Percentiles rank a stretch among this genome's conserved stretches.
These are phyloP conservation scores for Tretioscincus oriximinensis DNA, from an alignment of 2,113 vertebrate genomes.

Conservation along the genomic window DNA sequence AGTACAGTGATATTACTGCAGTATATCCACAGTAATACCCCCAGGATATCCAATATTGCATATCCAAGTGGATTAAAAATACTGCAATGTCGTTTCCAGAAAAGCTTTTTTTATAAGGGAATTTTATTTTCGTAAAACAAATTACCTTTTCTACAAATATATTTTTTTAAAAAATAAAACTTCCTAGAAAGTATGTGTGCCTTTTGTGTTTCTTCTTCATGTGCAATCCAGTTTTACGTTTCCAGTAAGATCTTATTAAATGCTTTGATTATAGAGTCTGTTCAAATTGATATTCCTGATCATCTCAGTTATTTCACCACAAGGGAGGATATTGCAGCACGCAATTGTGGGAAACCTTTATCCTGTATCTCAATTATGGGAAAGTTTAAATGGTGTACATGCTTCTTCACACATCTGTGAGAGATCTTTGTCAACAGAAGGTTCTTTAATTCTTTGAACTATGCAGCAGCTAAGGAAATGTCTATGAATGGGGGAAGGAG, in stretches of 20 bases:
- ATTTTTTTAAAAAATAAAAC: neutral
- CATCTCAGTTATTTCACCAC: neutral
- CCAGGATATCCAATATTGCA: no score
- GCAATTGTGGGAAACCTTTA: neutral
- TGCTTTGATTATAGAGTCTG: neutral
- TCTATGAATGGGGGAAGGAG: neutral
- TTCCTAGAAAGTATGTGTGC: neutral
- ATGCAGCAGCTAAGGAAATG: neutral
- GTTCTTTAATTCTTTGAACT: neutral
- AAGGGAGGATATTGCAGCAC: neutral
- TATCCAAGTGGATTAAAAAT: slow-evolving; percentile 3
- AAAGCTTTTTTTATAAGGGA: neutral
- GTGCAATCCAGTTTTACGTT: neutral
- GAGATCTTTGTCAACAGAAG: neutral
- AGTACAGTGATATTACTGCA: no score
- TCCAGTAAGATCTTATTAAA: neutral
- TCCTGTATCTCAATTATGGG: neutral
- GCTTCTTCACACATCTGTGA: neutral
- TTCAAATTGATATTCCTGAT: neutral
- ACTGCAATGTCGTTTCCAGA: slow-evolving; percentile 8
- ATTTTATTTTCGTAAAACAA: neutral
- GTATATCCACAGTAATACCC: no score
- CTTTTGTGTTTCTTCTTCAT: neutral
- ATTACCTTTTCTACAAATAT: neutral
- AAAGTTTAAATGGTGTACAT: neutral